Evolutionary conservation across 2,113 vertebrate genomes (phyloP), one percentile per base, ranked within the genome.

Genomic region (Heterotis niloticus): DNA sequence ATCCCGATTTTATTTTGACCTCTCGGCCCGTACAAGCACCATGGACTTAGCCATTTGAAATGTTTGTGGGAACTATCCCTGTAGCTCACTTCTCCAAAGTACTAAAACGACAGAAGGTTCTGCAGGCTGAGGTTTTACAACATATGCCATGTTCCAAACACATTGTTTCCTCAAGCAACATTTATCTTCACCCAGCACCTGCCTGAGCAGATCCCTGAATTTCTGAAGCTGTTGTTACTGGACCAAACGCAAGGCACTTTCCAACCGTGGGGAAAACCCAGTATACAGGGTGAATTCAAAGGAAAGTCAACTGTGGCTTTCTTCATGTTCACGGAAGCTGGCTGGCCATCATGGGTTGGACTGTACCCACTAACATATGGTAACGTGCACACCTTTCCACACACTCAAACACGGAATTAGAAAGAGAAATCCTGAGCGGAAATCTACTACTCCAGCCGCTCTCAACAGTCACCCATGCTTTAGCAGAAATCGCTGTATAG

Each of bases 291-390:
- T 44, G 34, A 44, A 2, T 17, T 62, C 70, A 56, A 20, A 72
- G 13, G 20, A 10, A 64, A 83, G 73, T 67, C 66, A 80, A 76
- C 54, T 72, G 9, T 72, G 17, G 7, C 1, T 20, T 24, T 52
- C 4, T 23, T 34, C 67, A 70, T 18, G 20, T 4, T 9, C 18
- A 17, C 29, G 20, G 67, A 1, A 10, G 10, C 29, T 18, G 29
- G 10, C 13, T 34, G 16, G 44, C 10, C 67, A 34, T 34, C 26
- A 18, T 10, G 18, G 29, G 3, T 34, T 70, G 67, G 18, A n/a
- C 70, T 52, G 4, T 51, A 72, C 0, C 17, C 70, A 73, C 51
- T 57, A 54, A 56, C 34, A 7, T 44, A 44, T 44, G 64, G 51
- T 56, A 10, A 44, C 7, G 34, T 44, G 34, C 64, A 66, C 64